Evolutionary conservation across 2,888 invertebrate species (phyloP).

Genomic region (Drosophila anomelani): DNA sequence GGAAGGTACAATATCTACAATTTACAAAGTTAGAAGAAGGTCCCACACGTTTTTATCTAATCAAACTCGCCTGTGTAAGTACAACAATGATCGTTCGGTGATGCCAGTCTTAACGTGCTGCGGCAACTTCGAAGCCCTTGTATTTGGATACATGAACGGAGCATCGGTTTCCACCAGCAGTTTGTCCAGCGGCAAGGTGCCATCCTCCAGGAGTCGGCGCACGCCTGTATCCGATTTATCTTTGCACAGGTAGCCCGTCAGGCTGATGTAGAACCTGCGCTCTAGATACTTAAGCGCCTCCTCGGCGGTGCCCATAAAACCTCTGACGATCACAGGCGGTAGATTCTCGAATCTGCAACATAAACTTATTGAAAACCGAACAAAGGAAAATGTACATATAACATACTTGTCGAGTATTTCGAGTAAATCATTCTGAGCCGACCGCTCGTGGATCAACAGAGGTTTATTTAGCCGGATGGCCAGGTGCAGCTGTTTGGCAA

Average conservation of each 20-base stretch:
- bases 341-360: conserved; percentile 84
- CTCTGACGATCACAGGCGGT: conserved; percentile 95
- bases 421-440: conserved; percentile 94
- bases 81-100: conserved; percentile 90
- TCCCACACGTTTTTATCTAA: no score
- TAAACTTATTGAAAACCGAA: neutral
- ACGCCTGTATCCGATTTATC: conserved; percentile 97
- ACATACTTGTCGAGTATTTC: conserved; percentile 86
- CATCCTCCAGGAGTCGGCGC: conserved; percentile 91
- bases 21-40: neutral
- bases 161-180: conserved; percentile 96
- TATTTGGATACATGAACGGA: conserved; percentile 98
- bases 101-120: conserved; percentile 93
- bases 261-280: conserved; percentile 93
- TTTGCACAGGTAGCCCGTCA: conserved; percentile 88
- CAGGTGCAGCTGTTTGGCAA: conserved; percentile 93
- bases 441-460: conserved; percentile 95
- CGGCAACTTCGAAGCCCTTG: conserved; percentile 95
- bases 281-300: conserved; percentile 93
- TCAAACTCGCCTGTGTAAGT: conserved; percentile 82
- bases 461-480: conserved; percentile 95
- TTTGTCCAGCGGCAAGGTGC: conserved; percentile 92
- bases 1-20: conserved; percentile 94
- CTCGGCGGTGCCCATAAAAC: conserved; percentile 94
- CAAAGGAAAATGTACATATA: neutral